Evolutionary conservation across 2,113 vertebrate genomes (phyloP), one percentile per base, ranked within the genome.

Genomic region (Oncorhynchus clarkii): DNA sequence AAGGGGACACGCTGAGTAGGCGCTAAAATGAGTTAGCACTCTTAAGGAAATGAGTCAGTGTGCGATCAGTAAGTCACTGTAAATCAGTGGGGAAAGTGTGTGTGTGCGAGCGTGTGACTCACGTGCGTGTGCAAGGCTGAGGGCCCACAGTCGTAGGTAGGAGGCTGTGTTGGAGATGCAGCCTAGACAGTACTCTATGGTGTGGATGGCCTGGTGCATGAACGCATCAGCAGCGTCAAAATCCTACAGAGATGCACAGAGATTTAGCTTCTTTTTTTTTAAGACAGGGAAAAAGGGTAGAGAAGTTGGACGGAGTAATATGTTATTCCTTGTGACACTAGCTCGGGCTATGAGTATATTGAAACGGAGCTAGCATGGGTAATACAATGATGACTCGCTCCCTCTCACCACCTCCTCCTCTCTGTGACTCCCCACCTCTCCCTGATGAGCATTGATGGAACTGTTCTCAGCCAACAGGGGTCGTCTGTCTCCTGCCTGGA

Each of bases 131-230:
- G 97, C 97, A 87, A 99, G 76, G 78, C 97, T 98, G 79, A 99
- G 95, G 0, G 97, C 97, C 97, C 97, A 98, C 45, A 97, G 95
- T 29, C 96, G 94, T 22, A 99, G 93, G 89, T 98, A 99, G 57
- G 96, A 97, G 0, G 96, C 96, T 0, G 97, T 99, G 92, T 99
- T 99, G 39, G 39, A 45, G 39, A 45, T 45, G 71, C 97, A 99
- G 82, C 97, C 96, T 82, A 99, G 84, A 87, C 97, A 99, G 90
- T 96, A 98, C 88, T 97, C 96, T 0, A 98, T 98, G 80, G 96
- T 99, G 89, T 98, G 97, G 89, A 99, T 98, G 87, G 95, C 96
- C 84, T 98, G 96, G 86, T 98, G 95, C 96, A 98, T 96, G 84
- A 96, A 94, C 69, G 94, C 86, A 24, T 98, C 93, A 0, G 94